Evolutionary conservation across 1,140 invertebrate species (phyloP), one percentile per base, ranked within the genome.

Genomic region (Chymomyza costata): DNA sequence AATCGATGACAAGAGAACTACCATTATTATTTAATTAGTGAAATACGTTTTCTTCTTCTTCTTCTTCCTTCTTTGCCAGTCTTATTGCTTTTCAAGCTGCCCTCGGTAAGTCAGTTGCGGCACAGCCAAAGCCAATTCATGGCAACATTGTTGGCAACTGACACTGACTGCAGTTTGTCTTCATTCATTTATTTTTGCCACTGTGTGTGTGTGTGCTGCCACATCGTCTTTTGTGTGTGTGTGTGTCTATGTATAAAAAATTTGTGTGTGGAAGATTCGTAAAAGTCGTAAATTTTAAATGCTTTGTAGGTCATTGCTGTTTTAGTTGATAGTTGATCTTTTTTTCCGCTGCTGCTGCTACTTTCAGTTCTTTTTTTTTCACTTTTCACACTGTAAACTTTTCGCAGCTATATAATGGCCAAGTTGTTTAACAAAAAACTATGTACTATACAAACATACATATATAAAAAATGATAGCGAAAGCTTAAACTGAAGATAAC

Each of bases 241-340:
- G n/a, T n/a, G n/a, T n/a, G n/a, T n/a, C n/a, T n/a, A n/a, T n/a
- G n/a, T n/a, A n/a, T 6, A 10, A 34, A 6, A 34, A 5, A 34
- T 3, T 34, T 11, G 31, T 11, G 31, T 11, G 5, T 14, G 45
- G 43, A 57, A 55, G 50, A 45, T 41, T 48, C 37, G 41, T 55
- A 8, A 32, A 44, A 58, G 64, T 80, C 73, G 74, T 80, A 80
- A 80, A 80, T 80, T 80, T 65, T 62, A 73, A 73, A 68, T 64
- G 74, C 45, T 73, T 80, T 80, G 74, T 80, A 47, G 74, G 73
- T 80, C 73, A 73, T 53, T 73, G 73, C 58, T 67, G n/a, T n/a
- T n/a, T n/a, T 25, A 5, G 21, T 25, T 8, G 3, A 8, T 25
- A 25, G 21, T 25, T 25, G 21, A 25, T 25, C 21, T 25, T 25